Evolutionary conservation across 2,113 vertebrate species (phyloP).

Genomic region (Hydrochoerus hydrochaeris): DNA sequence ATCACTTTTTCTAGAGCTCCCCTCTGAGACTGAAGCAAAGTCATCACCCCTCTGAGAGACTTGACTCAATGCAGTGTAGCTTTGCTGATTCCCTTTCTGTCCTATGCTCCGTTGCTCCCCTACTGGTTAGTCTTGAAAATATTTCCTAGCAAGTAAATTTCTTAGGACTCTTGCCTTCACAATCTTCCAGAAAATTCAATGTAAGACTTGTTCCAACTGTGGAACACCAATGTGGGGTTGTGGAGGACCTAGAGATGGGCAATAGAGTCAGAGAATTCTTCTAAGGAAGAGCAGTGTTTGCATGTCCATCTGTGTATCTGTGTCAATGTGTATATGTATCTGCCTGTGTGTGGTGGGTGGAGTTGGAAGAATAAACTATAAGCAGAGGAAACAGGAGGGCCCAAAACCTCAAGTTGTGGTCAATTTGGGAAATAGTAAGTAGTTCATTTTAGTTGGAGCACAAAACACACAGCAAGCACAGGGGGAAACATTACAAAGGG

Average conservation of each 20-base stretch:
- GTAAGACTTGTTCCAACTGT: neutral
- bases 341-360: neutral
- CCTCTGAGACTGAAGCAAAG: neutral
- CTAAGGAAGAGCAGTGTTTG: neutral
- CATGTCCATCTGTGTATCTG: neutral
- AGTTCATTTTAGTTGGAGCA: neutral
- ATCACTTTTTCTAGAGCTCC: neutral
- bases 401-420: neutral
- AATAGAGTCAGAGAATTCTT: neutral
- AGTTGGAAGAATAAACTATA: neutral
- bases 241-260: neutral
- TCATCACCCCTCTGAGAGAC: neutral
- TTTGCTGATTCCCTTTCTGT: neutral
- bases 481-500: neutral
- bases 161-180: neutral
- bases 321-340: neutral
- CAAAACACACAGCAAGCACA: neutral
- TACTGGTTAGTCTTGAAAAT: constrained; percentile 41
- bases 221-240: neutral
- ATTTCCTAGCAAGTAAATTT: constrained; percentile 12
- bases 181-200: constrained; percentile 14
- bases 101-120: neutral
- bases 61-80: neutral
- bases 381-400: neutral
- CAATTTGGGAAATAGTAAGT: neutral